Percentiles rank a stretch among this genome's conserved stretches.
These are phyloP conservation scores for Thymelicus lineola DNA, from an alignment of 2,888 invertebrate genomes.

Conservation along the genomic window DNA sequence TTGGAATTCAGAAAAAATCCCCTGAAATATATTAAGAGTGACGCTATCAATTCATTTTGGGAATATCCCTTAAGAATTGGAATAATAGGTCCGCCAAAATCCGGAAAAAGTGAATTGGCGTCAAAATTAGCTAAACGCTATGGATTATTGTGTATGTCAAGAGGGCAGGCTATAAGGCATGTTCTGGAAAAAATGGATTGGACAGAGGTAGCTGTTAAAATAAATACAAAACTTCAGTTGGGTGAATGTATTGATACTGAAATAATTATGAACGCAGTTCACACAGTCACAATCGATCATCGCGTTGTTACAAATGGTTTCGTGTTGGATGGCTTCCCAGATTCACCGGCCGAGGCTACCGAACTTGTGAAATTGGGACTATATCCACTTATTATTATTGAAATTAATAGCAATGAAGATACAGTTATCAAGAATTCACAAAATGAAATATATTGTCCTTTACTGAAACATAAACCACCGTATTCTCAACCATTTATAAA, in stretches of 20 bases:
- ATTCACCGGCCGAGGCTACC: constrained; percentile 75
- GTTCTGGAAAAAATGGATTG: constrained; percentile 77
- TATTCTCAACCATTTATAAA: constrained; percentile 70
- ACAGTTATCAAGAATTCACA: constrained; percentile 70
- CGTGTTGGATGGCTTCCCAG: constrained; percentile 87
- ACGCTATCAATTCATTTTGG: constrained; percentile 71
- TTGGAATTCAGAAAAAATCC: constrained; percentile 83
- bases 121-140: constrained; percentile 80
- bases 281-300: constrained; percentile 78
- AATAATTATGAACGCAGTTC: constrained; percentile 79
- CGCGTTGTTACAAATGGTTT: constrained; percentile 82
- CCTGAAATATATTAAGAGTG: constrained; percentile 77
- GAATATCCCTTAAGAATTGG: constrained; percentile 81
- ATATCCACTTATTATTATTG: constrained; percentile 85
- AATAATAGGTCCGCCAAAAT: constrained; percentile 87
- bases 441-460: constrained; percentile 62
- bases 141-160: constrained; percentile 82
- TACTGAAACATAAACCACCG: constrained; percentile 63
- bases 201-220: constrained; percentile 76
- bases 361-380: constrained; percentile 78
- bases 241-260: constrained; percentile 76
- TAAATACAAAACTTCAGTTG: constrained; percentile 62
- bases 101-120: constrained; percentile 85
- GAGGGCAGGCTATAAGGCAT: constrained; percentile 81
- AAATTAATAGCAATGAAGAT: constrained; percentile 69